phyloP scores from a whole-genome alignment of 2,888 invertebrate species.

The Dicranocentrus wangi region DNA sequence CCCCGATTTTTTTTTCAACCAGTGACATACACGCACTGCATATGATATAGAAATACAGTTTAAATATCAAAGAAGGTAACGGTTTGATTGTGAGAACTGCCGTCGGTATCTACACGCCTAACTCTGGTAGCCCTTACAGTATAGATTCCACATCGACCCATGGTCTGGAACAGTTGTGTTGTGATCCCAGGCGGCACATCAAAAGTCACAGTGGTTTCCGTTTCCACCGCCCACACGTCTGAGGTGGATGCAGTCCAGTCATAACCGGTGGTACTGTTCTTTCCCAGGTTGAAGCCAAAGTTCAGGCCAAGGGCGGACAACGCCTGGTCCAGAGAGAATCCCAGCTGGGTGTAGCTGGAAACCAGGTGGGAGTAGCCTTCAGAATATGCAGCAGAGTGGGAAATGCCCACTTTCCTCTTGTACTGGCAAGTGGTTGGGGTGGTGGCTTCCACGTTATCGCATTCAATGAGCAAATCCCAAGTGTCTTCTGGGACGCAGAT shows the following conservation, averaged over 20 bases:
- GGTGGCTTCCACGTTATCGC: slow-evolving; percentile 66
- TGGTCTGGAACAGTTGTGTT: slow-evolving; percentile 63
- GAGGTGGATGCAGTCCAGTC: slow-evolving; percentile 66
- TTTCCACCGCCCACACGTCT: slow-evolving; percentile 65
- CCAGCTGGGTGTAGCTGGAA: slow-evolving; percentile 59
- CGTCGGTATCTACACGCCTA: slow-evolving; percentile 62
- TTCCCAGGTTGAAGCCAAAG: slow-evolving; percentile 58
- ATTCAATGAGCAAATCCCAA: slow-evolving; percentile 70
- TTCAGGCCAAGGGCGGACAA: slow-evolving; percentile 38
- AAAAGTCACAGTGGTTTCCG: slow-evolving; percentile 60
- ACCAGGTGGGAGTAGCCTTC: slow-evolving; percentile 56
- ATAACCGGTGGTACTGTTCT: slow-evolving; percentile 58
- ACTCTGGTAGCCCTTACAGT: slow-evolving; percentile 61
- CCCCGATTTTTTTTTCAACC: too few relatives aligned
- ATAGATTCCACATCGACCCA: slow-evolving; percentile 68
- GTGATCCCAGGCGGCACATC: slow-evolving; percentile 64
- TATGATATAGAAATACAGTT: not conserved
- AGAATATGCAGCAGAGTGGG: slow-evolving; percentile 58
- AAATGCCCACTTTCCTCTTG: slow-evolving; percentile 65
- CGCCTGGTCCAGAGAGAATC: slow-evolving; percentile 64
- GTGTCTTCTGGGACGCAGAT: slow-evolving; percentile 60
- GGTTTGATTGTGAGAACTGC: slow-evolving; percentile 25
- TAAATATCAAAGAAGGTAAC: slow-evolving; percentile 57
- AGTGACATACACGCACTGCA: slow-evolving; percentile 72
- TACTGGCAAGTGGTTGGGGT: slow-evolving; percentile 67